These are phyloP conservation scores for Hapalemur alaotrensis DNA, from an alignment of 2,797 vertebrate genomes.

Conservation along the genomic window DNA sequence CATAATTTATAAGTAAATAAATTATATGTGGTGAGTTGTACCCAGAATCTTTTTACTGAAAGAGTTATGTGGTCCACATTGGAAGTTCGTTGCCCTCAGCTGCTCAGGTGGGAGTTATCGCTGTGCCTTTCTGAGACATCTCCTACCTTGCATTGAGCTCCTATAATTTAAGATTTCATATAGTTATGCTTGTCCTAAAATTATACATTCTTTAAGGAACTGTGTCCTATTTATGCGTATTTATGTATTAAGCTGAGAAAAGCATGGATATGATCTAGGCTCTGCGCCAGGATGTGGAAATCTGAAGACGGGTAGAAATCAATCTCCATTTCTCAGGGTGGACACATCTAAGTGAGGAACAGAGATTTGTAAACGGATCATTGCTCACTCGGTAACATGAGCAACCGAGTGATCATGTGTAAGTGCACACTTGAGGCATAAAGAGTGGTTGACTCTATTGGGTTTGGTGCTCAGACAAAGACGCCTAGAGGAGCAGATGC, in stretches of 20 bases:
- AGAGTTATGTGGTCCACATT: not conserved
- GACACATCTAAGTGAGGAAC: not conserved
- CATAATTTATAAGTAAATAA: not conserved
- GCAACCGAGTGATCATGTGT: not conserved
- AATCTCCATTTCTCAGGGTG: not conserved
- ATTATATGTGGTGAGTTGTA: not conserved
- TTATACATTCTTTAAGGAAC: not conserved
- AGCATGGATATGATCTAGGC: not conserved
- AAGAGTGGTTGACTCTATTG: not conserved
- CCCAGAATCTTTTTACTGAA: not conserved
- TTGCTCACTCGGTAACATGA: not conserved
- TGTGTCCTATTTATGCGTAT: not conserved
- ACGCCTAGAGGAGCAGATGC: not conserved
- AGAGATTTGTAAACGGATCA: not conserved
- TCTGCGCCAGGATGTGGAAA: not conserved
- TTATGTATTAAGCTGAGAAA: not conserved
- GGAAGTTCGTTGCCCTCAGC: not conserved
- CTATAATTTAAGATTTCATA: not conserved
- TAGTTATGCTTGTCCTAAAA: not conserved
- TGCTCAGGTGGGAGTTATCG: not conserved
- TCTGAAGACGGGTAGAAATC: not conserved
- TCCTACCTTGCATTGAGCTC: not conserved
- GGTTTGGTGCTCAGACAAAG: not conserved
- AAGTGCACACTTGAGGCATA: not conserved
- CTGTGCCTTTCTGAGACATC: not conserved